Evolutionary conservation across 2,113 vertebrate species (phyloP).

Genomic region (Xyrauchen texanus): DNA sequence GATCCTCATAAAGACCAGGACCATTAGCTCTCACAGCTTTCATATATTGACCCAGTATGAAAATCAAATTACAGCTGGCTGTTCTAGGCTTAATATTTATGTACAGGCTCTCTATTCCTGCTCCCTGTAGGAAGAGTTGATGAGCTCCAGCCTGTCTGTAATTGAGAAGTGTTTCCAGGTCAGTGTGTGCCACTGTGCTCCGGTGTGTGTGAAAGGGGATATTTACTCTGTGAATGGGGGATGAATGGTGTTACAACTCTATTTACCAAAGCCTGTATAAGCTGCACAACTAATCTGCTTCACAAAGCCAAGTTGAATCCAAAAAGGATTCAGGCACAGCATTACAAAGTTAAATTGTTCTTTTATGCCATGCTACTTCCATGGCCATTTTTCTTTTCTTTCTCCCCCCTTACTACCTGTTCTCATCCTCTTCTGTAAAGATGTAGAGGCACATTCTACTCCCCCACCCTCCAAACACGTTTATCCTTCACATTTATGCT

Average conservation of each 20-base stretch:
- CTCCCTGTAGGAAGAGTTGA: conserved; percentile 38
- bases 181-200: conserved; percentile 42
- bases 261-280: conserved; percentile 51
- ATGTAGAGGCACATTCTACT: background rate
- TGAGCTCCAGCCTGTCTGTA: conserved; percentile 39
- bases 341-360: conserved; percentile 55
- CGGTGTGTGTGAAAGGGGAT: conserved; percentile 33
- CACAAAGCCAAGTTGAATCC: conserved; percentile 39
- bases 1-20: background rate
- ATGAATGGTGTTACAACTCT: conserved; percentile 55
- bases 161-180: conserved; percentile 50
- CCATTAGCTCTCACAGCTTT: conserved; percentile 30
- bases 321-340: conserved; percentile 43
- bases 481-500: too few relatives aligned
- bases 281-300: conserved; percentile 56
- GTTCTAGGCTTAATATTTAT: conserved; percentile 33
- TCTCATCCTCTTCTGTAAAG: conserved; percentile 33
- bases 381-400: conserved; percentile 28
- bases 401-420: conserved; percentile 13
- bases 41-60: conserved; percentile 43
- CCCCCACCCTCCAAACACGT: background rate
- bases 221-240: conserved; percentile 50
- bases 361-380: conserved; percentile 50
- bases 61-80: conserved; percentile 51
- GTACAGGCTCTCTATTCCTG: conserved; percentile 13